Conservation (phyloP, 2,888 invertebrate genomes). For the Gnatocerus cornutus region DNA sequence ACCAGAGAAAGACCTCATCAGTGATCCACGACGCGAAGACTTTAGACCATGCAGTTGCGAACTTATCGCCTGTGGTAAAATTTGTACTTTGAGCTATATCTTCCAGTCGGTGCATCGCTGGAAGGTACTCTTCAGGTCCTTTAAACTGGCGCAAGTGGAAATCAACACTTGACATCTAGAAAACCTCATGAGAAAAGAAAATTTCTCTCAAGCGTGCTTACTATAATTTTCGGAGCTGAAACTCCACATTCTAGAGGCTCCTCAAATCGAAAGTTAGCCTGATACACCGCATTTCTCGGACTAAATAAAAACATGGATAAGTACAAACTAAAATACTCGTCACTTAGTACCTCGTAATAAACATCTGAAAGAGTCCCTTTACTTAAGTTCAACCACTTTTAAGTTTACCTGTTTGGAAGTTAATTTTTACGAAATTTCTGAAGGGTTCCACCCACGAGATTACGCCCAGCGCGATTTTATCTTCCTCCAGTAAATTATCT, state of each 20-base stretch:
- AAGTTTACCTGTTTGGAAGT: conserved; percentile 74
- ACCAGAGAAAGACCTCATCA: conserved; percentile 76
- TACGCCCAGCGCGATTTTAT: conserved; percentile 74
- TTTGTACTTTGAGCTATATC: conserved; percentile 74
- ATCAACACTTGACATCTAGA: conserved; percentile 75
- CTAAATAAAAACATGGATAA: conserved; percentile 83
- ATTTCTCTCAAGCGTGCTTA: conserved; percentile 56
- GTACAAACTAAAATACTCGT: conserved; percentile 76
- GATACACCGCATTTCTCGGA: conserved; percentile 79
- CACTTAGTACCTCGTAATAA: conserved; percentile 69
- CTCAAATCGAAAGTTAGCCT: conserved; percentile 79
- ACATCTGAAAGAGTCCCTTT: conserved; percentile 68
- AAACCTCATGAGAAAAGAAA: conserved; percentile 42
- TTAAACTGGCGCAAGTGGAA: conserved; percentile 77
- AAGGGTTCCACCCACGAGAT: conserved; percentile 81
- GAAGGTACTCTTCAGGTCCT: conserved; percentile 80
- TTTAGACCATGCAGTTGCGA: conserved; percentile 82
- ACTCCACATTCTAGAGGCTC: conserved; percentile 77
- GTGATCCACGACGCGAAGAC: conserved; percentile 85
- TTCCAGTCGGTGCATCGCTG: conserved; percentile 81
- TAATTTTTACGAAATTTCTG: conserved; percentile 75
- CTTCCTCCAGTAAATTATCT: conserved; percentile 72
- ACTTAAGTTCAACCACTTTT: too few species aligned
- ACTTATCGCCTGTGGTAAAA: conserved; percentile 77
- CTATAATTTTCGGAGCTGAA: conserved; percentile 75